These are phyloP conservation scores for Augochlora pura DNA, from an alignment of 1,140 invertebrate species.

Conservation along the genomic window DNA sequence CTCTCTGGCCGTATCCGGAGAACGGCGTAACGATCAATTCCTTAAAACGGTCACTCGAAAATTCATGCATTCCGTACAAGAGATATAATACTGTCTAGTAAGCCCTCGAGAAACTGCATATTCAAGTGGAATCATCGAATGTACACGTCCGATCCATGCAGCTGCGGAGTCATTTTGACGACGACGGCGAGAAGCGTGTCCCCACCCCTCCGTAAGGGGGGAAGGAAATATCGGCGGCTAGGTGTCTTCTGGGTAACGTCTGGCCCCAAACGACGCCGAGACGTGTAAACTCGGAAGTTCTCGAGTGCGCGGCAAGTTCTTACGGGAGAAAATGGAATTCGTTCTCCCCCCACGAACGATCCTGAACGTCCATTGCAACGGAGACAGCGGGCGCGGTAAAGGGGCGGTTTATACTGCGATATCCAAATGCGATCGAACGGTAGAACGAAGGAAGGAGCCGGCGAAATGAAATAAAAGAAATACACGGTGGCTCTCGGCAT, in stretches of 20 bases:
- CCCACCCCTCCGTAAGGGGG: background rate
- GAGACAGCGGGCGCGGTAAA: background rate
- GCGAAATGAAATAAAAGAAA: background rate
- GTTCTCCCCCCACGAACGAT: conserved; percentile 37
- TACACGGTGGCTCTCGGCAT: background rate
- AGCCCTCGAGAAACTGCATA: background rate
- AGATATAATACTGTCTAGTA: background rate
- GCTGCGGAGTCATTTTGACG: background rate
- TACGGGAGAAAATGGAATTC: conserved; percentile 55
- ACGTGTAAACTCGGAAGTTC: conserved; percentile 36
- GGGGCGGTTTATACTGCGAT: conserved; percentile 41
- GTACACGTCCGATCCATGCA: background rate
- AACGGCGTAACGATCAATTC: background rate
- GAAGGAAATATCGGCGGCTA: conserved; percentile 7
- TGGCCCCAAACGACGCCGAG: conserved; percentile 7
- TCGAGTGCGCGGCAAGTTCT: conserved; percentile 44
- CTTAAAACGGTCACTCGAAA: background rate
- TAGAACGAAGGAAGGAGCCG: background rate
- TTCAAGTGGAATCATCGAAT: background rate
- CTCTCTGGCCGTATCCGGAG: background rate
- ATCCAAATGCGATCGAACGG: conserved; percentile 52
- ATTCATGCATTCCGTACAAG: background rate
- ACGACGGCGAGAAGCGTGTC: background rate
- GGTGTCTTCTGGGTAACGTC: conserved; percentile 3
- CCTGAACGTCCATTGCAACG: conserved; percentile 4